Percentiles rank a stretch among this genome's conserved stretches.
Evolutionary conservation across 1,140 invertebrate genomes (phyloP).

Genomic region (Meloidogyne exigua): DNA sequence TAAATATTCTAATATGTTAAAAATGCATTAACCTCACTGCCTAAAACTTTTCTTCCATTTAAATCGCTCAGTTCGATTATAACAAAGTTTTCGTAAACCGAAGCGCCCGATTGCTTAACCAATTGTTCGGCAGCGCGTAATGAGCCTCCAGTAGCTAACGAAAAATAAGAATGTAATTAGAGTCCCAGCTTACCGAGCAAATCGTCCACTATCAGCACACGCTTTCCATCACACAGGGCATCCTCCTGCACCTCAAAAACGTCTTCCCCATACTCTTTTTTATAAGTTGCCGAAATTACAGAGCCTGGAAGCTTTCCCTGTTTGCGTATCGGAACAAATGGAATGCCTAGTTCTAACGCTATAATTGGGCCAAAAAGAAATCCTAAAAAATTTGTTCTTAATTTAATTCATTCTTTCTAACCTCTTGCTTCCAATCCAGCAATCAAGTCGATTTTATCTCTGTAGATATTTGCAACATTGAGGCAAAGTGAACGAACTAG

Average conservation of each 20-base stretch:
- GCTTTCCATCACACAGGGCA: conserved; percentile 8
- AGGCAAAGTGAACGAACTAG: conserved; percentile 23
- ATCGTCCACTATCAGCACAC: conserved; percentile 30
- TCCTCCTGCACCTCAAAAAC: conserved; percentile 20
- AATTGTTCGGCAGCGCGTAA: conserved; percentile 8
- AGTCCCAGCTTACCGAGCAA: conserved; percentile 7
- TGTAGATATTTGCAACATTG: conserved; percentile 17
- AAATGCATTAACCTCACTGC: background rate
- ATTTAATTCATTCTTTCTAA: background rate
- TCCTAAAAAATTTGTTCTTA: conserved; percentile 9
- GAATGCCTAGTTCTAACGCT: conserved; percentile 22
- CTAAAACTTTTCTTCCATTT: conserved; percentile 1
- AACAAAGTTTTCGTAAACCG: conserved; percentile 7
- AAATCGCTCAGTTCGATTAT: conserved; percentile 17
- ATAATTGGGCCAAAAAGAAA: conserved; percentile 36
- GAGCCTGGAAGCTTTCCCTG: conserved; percentile 29
- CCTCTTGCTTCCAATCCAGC: conserved; percentile 32
- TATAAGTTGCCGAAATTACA: conserved; percentile 21
- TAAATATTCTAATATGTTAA: background rate
- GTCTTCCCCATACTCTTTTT: conserved; percentile 35
- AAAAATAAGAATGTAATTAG: background rate
- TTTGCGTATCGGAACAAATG: conserved; percentile 33
- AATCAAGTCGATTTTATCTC: conserved; percentile 26
- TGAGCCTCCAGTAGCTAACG: conserved; percentile 17
- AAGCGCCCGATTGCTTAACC: background rate